phyloP scores from a whole-genome alignment of 2,113 vertebrate genomes.

The Phylloscopus whistleri region DNA sequence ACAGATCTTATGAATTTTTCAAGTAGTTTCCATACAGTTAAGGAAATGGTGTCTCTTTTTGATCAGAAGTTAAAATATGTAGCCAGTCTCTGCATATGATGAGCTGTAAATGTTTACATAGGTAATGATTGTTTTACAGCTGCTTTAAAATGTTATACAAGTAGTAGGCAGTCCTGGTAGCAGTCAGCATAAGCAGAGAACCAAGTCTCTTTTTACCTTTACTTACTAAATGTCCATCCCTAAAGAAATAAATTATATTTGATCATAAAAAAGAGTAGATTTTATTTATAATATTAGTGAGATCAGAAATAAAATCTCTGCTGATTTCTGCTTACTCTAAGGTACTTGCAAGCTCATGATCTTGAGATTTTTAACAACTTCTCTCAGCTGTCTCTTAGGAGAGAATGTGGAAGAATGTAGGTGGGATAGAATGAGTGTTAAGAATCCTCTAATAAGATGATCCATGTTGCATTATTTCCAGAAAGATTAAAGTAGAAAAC shows the following conservation, averaged over 20 bases:
- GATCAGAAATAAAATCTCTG: neutral
- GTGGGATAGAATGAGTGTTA: neutral
- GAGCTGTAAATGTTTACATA: slow-evolving; percentile 35
- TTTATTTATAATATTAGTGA: neutral
- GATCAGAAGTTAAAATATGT: slow-evolving; percentile 54
- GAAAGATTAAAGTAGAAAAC: neutral
- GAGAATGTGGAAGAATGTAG: neutral
- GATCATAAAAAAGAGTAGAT: neutral
- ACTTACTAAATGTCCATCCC: neutral
- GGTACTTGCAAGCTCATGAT: neutral
- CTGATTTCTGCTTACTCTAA: neutral
- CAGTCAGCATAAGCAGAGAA: neutral
- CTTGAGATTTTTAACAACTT: neutral
- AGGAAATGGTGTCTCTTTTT: slow-evolving; percentile 58
- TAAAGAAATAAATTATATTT: neutral
- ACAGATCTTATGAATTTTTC: slow-evolving; percentile 97
- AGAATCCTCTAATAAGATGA: neutral
- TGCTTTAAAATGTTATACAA: neutral
- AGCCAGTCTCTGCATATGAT: neutral
- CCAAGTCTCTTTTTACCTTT: neutral
- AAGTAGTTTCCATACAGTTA: slow-evolving; percentile 75
- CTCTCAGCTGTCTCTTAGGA: neutral
- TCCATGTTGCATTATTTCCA: neutral
- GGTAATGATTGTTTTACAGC: neutral
- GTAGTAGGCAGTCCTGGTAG: neutral